A percentile compares a stretch with the other conserved stretches of the same genome.
phyloP scores from a whole-genome alignment of 2,888 invertebrate genomes.

The Tetragonisca angustula region DNA sequence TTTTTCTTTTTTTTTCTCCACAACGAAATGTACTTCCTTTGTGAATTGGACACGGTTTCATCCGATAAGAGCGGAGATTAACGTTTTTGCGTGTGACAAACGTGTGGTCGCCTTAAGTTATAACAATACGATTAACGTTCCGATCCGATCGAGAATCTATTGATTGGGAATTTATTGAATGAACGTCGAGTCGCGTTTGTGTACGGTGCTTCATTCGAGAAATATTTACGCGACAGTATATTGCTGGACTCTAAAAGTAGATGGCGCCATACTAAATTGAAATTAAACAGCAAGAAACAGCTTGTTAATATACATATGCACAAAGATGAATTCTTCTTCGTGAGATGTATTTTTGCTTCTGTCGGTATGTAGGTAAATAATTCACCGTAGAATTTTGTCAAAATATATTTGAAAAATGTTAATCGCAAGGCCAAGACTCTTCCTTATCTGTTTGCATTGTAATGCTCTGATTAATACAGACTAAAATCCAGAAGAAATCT shows the following conservation, averaged over 20 bases:
- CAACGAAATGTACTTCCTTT: slow-evolving; percentile 10
- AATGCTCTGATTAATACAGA: not conserved
- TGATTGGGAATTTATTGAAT: slow-evolving; percentile 3
- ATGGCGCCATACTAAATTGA: slow-evolving; percentile 22
- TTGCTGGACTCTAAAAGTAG: slow-evolving; percentile 11
- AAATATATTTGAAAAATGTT: slow-evolving; percentile 35
- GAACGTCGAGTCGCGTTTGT: not conserved
- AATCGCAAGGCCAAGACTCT: not conserved
- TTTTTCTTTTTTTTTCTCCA: not conserved
- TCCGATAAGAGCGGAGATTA: slow-evolving; percentile 21
- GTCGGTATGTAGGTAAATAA: not conserved
- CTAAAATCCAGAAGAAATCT: not conserved
- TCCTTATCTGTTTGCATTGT: slow-evolving; percentile 8
- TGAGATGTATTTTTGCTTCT: not conserved
- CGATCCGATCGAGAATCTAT: not conserved
- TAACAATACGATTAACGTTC: not conserved
- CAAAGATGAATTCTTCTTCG: not conserved
- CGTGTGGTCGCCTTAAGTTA: slow-evolving; percentile 16
- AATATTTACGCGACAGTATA: slow-evolving; percentile 2
- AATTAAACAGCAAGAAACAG: not conserved
- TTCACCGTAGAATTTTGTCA: slow-evolving; percentile 26
- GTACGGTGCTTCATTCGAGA: not conserved
- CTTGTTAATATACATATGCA: not conserved
- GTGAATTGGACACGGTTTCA: slow-evolving; percentile 10
- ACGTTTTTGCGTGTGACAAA: slow-evolving; percentile 28